Evolutionary conservation across 92 coral and sea anemone genomes (phyloP).

Genomic region (Palythoa grandiflora): DNA sequence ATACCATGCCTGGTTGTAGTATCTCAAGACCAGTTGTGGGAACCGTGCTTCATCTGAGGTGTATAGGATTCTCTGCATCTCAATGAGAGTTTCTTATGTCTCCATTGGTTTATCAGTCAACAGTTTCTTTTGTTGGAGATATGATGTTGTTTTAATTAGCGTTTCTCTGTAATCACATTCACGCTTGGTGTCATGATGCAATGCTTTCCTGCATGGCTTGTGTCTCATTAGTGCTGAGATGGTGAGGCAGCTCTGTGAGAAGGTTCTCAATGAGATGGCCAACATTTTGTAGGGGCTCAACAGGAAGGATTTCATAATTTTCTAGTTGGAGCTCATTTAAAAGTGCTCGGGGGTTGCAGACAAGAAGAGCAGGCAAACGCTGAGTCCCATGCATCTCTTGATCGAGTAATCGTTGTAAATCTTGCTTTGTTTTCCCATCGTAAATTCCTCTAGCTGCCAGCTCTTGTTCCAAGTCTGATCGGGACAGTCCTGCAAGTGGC

Average conservation of each 20-base stretch:
- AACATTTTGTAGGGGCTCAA: neutral
- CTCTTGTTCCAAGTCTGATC: conserved; percentile 48
- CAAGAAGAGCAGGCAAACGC: neutral
- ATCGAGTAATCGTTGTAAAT: conserved; percentile 35
- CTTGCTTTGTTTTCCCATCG: conserved; percentile 57
- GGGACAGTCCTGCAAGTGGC: conserved; percentile 39
- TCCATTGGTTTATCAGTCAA: conserved; percentile 38
- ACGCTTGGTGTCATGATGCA: conserved; percentile 56
- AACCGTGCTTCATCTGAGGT: conserved; percentile 7
- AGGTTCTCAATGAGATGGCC: neutral
- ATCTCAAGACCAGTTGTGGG: conserved; percentile 28
- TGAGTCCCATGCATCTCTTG: conserved; percentile 4
- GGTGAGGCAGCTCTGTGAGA: conserved; percentile 52
- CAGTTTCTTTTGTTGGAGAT: conserved; percentile 46
- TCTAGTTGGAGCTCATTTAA: conserved; percentile 3
- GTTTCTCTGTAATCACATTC: conserved; percentile 54
- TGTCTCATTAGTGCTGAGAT: conserved; percentile 32
- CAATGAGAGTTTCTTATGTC: conserved; percentile 44
- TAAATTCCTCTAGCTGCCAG: conserved; percentile 55
- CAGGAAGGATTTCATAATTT: conserved; percentile 3
- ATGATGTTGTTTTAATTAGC: conserved; percentile 53
- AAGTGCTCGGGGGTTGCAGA: neutral
- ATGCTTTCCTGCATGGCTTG: conserved; percentile 33
- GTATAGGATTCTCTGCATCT: conserved; percentile 55
- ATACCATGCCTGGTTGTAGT: conserved; percentile 59